Evolutionary conservation across 2,888 invertebrate species (phyloP).

Genomic region (Phengaris alcon): DNA sequence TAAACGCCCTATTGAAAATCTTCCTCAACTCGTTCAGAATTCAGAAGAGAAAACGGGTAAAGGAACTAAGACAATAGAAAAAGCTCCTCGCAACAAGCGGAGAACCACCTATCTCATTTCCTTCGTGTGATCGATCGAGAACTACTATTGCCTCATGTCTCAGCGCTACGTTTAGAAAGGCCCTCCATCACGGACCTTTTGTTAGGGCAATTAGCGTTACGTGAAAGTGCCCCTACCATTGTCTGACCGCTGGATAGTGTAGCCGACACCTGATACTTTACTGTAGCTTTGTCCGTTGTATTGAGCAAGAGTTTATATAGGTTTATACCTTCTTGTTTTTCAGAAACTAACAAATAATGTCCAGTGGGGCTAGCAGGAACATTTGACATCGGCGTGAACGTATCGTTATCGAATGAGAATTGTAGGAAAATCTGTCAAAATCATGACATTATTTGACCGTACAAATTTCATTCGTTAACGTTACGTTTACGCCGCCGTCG

Average conservation of each 20-base stretch:
- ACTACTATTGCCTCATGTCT: not conserved
- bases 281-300: not conserved
- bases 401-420: too few relatives aligned
- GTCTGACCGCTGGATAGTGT: constrained; percentile 22
- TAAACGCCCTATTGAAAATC: not conserved
- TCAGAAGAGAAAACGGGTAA: not conserved
- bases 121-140: constrained; percentile 13
- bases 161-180: constrained; percentile 55
- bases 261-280: not conserved
- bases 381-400: too few relatives aligned
- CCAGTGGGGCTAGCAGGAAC: too few relatives aligned
- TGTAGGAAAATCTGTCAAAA: too few relatives aligned
- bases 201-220: constrained; percentile 65
- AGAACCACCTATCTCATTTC: constrained; percentile 2
- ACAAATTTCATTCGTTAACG: too few relatives aligned
- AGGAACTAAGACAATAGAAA: not conserved
- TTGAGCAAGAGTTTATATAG: not conserved
- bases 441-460: too few relatives aligned
- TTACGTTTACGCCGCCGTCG: too few relatives aligned
- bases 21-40: not conserved
- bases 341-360: too few relatives aligned
- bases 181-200: constrained; percentile 55
- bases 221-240: constrained; percentile 51
- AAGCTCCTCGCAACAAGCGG: not conserved
- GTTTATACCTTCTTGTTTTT: too few relatives aligned